These are phyloP conservation scores for Drosophila nasuta DNA, from an alignment of 1,140 invertebrate species.

Conservation along the genomic window DNA sequence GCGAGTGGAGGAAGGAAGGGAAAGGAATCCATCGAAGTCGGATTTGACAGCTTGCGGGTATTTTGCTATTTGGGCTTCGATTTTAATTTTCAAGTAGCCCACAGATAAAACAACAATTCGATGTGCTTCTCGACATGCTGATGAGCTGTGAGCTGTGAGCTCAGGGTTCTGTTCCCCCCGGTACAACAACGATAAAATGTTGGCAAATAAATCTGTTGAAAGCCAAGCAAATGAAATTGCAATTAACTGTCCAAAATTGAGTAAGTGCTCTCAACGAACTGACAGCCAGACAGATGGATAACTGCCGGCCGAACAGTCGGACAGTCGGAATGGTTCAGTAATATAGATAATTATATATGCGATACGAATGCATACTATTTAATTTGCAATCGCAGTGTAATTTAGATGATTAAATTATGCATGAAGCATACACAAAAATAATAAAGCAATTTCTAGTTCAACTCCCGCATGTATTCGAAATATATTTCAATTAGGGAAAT, in stretches of 20 bases:
- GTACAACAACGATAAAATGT: background rate
- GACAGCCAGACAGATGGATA: slow-evolving; percentile 8
- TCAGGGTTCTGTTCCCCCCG: background rate
- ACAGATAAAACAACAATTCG: slow-evolving; percentile 28
- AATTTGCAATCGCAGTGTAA: slow-evolving; percentile 28
- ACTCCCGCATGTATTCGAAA: background rate
- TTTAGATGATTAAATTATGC: slow-evolving; percentile 53
- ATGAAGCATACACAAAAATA: slow-evolving; percentile 28
- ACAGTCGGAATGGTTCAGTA: slow-evolving; percentile 9
- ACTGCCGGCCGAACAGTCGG: too few relatives aligned
- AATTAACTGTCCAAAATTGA: slow-evolving; percentile 35
- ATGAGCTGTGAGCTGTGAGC: slow-evolving; percentile 6
- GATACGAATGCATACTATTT: slow-evolving; percentile 25
- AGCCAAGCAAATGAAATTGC: slow-evolving; percentile 25
- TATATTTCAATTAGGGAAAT: too few relatives aligned
- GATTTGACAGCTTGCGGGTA: background rate
- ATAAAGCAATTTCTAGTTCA: slow-evolving; percentile 13
- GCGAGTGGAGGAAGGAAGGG: background rate
- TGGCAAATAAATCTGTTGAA: slow-evolving; percentile 24
- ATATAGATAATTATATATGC: slow-evolving; percentile 38
- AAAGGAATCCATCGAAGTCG: background rate
- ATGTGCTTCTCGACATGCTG: slow-evolving; percentile 41
- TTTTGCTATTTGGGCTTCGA: slow-evolving; percentile 4
- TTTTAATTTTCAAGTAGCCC: slow-evolving; percentile 32
- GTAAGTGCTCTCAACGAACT: slow-evolving; percentile 8